phyloP scores from a whole-genome alignment of 2,113 vertebrate species.

The Beaufortia kweichowensis region DNA sequence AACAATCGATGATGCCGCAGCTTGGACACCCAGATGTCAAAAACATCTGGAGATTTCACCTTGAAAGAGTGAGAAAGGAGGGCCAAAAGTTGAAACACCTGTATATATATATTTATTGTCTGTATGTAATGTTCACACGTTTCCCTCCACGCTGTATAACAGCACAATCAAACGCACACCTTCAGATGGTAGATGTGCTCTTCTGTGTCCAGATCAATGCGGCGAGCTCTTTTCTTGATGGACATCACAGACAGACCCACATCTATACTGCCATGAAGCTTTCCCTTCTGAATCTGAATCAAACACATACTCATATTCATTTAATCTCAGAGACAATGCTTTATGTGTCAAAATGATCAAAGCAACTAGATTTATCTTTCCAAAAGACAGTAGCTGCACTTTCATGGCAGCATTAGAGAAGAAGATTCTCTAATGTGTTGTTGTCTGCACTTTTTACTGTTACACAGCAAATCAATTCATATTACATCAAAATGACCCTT shows the following conservation, averaged over 20 bases:
- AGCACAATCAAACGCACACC: constrained; percentile 53
- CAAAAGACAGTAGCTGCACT: no score
- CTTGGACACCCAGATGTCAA: constrained; percentile 95
- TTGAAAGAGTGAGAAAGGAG: constrained; percentile 55
- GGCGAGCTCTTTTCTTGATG: constrained; percentile 94
- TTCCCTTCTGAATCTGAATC: constrained; percentile 92
- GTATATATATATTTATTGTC: neutral
- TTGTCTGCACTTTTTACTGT: no score
- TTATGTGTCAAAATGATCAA: no score
- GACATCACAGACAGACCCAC: constrained; percentile 98
- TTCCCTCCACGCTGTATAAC: no score
- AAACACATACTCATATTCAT: neutral
- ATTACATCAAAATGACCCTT: no score
- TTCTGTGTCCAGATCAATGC: constrained; percentile 97
- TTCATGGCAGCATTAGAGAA: no score
- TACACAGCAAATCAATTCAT: no score
- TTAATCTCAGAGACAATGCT: no score
- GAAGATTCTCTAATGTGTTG: no score
- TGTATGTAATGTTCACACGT: neutral
- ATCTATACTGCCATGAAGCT: constrained; percentile 97
- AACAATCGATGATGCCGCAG: constrained; percentile 92
- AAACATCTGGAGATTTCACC: constrained; percentile 97
- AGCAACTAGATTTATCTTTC: no score
- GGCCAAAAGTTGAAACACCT: constrained; percentile 18
- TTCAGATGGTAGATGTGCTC: constrained; percentile 99